Percentiles rank a stretch among this genome's conserved stretches.
Conservation (phyloP, 2,797 vertebrate genomes). For the Apodemus agrarius region DNA sequence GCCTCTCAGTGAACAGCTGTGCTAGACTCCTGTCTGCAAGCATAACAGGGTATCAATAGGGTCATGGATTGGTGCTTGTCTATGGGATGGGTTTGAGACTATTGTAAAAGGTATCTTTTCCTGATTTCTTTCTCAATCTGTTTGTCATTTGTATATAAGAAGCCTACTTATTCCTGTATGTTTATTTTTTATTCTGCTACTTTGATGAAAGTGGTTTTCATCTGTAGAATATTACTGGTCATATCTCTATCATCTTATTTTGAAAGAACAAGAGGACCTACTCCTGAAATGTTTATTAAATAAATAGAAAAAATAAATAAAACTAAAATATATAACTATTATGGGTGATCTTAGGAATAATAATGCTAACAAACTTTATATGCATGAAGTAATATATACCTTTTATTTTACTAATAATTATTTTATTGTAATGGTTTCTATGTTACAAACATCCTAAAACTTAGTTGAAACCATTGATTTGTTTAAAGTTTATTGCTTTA, state of each 20-base stretch:
- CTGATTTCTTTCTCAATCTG: too few species aligned
- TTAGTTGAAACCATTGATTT: not conserved
- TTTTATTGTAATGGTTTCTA: not conserved
- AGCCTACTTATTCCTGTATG: too few species aligned
- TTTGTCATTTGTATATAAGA: too few species aligned
- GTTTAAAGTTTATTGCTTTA: not conserved
- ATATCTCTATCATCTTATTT: not conserved
- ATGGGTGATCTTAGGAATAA: not conserved
- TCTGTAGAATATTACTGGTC: too few species aligned
- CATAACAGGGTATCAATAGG: too few species aligned
- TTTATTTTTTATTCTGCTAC: too few species aligned
- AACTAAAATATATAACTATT: not conserved
- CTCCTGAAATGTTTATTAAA: not conserved
- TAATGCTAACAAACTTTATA: not conserved
- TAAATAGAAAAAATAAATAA: not conserved
- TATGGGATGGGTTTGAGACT: too few species aligned
- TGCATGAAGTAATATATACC: not conserved
- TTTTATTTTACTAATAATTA: not conserved
- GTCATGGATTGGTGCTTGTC: too few species aligned
- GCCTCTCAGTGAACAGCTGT: too few species aligned
- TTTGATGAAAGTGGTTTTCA: too few species aligned
- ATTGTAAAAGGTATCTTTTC: too few species aligned
- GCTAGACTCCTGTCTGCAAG: too few species aligned
- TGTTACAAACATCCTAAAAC: not conserved
- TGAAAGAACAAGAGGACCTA: not conserved